Conservation (phyloP, 2,888 invertebrate species). For the Andrena praecox region DNA sequence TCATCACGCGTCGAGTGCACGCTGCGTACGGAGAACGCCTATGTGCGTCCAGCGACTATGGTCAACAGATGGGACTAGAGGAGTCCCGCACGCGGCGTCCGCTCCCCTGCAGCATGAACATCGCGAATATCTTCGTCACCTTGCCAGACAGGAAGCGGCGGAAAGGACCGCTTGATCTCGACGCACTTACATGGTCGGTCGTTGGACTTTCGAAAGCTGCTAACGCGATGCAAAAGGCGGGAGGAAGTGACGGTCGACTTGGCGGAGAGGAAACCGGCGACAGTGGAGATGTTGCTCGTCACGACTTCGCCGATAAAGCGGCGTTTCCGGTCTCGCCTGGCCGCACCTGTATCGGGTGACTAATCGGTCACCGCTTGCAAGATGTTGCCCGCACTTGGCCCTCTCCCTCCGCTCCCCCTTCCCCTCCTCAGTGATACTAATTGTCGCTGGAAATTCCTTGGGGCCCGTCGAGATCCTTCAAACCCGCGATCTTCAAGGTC, state of each 20-base stretch:
- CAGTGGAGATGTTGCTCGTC: slow-evolving; percentile 37
- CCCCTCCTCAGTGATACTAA: slow-evolving; percentile 14
- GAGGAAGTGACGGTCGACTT: slow-evolving; percentile 16
- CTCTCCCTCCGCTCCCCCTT: background rate
- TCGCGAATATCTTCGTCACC: no score
- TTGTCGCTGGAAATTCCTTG: slow-evolving; percentile 25
- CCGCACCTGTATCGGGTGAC: slow-evolving; percentile 75
- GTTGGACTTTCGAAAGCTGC: background rate
- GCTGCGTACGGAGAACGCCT: no score
- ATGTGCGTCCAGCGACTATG: no score
- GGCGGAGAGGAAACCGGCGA: slow-evolving; percentile 37
- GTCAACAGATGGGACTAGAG: no score
- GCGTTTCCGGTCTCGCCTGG: slow-evolving; percentile 76
- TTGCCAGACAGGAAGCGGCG: no score
- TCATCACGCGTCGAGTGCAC: no score
- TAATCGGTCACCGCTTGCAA: slow-evolving; percentile 77
- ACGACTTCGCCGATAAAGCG: slow-evolving; percentile 68
- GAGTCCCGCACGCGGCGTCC: no score
- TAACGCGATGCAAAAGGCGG: background rate
- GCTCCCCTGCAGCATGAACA: no score
- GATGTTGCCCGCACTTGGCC: slow-evolving; percentile 67
- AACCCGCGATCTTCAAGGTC: slow-evolving; percentile 13
- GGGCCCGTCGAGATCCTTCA: background rate
- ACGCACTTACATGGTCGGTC: background rate
- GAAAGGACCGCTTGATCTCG: no score